These are phyloP conservation scores for Tinea trinotella DNA, from an alignment of 2,888 invertebrate genomes.

Conservation along the genomic window DNA sequence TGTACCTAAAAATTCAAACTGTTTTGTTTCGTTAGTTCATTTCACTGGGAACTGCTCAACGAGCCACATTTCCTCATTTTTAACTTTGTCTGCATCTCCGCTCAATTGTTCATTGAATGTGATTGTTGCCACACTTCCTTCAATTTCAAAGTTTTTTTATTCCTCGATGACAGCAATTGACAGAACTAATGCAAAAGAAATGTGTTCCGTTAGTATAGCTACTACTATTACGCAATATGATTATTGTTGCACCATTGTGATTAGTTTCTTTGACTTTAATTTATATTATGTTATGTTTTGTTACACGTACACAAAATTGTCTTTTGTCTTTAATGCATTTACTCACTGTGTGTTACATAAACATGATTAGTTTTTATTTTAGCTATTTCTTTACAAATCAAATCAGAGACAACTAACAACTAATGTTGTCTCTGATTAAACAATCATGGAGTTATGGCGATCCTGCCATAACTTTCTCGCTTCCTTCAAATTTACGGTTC, in stretches of 20 bases:
- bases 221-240: conserved; percentile 6
- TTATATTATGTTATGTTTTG: too few species aligned
- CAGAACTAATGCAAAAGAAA: conserved; percentile 18
- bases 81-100: conserved; percentile 7
- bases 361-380: too few species aligned
- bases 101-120: conserved; percentile 8
- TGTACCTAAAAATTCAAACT: too few species aligned
- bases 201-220: conserved; percentile 17
- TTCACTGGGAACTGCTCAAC: background rate
- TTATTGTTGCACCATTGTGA: conserved; percentile 7
- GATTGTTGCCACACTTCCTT: conserved; percentile 17
- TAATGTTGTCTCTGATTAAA: too few species aligned
- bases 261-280: conserved; percentile 12
- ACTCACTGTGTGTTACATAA: too few species aligned
- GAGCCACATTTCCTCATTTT: conserved; percentile 8
- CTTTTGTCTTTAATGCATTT: too few species aligned
- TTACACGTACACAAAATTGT: background rate
- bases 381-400: too few species aligned
- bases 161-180: conserved; percentile 16
- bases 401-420: too few species aligned
- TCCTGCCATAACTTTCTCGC: too few species aligned
- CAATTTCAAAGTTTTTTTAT: conserved; percentile 16
- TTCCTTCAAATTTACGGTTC: too few species aligned
- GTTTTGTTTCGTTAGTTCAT: background rate
- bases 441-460: too few species aligned